phyloP scores from a whole-genome alignment of 1,140 invertebrate species.

The Ceratina calcarata region DNA sequence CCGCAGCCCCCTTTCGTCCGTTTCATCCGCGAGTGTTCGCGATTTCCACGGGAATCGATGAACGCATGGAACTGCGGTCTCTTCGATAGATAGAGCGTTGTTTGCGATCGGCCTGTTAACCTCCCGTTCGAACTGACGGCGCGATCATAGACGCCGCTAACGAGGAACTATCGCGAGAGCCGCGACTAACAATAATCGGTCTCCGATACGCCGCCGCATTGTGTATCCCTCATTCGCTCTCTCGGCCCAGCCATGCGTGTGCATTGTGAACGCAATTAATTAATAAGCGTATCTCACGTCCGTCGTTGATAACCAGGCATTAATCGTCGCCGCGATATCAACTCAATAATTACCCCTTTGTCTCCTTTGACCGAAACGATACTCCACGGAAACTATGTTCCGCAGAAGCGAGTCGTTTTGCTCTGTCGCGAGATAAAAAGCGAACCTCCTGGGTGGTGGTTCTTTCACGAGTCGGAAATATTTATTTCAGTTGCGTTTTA shows the following conservation, averaged over 20 bases:
- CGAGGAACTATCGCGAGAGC: conserved; percentile 32
- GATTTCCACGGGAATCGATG: conserved; percentile 47
- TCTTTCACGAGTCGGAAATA: background rate
- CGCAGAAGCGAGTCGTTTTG: background rate
- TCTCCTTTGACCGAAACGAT: conserved; percentile 22
- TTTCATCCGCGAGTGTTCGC: background rate
- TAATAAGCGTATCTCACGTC: conserved; percentile 45
- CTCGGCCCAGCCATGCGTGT: background rate
- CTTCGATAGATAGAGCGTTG: conserved; percentile 20
- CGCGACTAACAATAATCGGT: conserved; percentile 29
- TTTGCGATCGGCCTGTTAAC: conserved; percentile 51
- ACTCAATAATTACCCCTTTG: conserved; percentile 54
- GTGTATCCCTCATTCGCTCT: background rate
- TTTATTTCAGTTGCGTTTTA: background rate
- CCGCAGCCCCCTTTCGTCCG: background rate
- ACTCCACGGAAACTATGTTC: conserved; percentile 26
- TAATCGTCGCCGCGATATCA: conserved; percentile 45
- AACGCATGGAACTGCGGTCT: conserved; percentile 32
- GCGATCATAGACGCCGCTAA: conserved; percentile 39
- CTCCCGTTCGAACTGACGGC: conserved; percentile 34
- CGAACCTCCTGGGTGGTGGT: background rate
- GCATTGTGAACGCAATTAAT: conserved; percentile 44
- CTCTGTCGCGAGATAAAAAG: background rate
- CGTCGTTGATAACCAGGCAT: conserved; percentile 35
- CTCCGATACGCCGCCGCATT: conserved; percentile 15